Percentiles rank a stretch among this genome's conserved stretches.
Conservation (phyloP, 2,888 invertebrate genomes). For the Seladonia tumulorum region DNA sequence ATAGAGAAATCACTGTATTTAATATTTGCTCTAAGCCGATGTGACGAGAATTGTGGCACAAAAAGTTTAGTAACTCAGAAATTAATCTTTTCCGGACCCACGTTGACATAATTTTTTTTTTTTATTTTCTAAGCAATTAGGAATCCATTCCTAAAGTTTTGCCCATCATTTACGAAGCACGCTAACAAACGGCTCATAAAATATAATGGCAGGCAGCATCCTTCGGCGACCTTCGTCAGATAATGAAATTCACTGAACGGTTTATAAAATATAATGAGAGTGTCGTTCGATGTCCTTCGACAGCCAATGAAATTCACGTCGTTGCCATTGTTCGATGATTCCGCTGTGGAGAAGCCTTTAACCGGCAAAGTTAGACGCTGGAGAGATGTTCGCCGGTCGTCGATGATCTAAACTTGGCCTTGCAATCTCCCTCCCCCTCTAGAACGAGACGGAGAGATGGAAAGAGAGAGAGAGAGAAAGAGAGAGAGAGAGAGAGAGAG, state of each 20-base stretch:
- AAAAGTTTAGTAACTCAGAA: too few relatives aligned
- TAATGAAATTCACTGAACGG: background rate
- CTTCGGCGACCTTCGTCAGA: background rate
- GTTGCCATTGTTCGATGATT: conserved; percentile 1
- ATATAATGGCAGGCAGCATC: background rate
- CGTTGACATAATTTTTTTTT: too few relatives aligned
- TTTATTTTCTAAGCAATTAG: too few relatives aligned
- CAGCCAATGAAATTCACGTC: background rate
- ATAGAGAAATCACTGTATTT: too few relatives aligned
- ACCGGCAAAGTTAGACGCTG: conserved; percentile 13
- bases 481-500: background rate
- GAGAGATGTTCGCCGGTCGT: conserved; percentile 50
- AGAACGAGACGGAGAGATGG: background rate
- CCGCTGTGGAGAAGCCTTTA: conserved; percentile 25
- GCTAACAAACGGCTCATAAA: background rate
- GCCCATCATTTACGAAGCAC: too few relatives aligned
- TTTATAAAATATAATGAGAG: background rate
- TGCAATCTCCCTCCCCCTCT: conserved; percentile 60
- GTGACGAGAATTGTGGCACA: too few relatives aligned
- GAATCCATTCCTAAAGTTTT: too few relatives aligned
- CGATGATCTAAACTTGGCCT: conserved; percentile 83
- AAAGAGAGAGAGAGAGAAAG: background rate
- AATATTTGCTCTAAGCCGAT: too few relatives aligned
- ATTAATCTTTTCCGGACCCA: too few relatives aligned
- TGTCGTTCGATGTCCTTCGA: background rate